These are phyloP conservation scores for Periophthalmus modestus DNA, from an alignment of 2,113 vertebrate genomes.

Conservation along the genomic window DNA sequence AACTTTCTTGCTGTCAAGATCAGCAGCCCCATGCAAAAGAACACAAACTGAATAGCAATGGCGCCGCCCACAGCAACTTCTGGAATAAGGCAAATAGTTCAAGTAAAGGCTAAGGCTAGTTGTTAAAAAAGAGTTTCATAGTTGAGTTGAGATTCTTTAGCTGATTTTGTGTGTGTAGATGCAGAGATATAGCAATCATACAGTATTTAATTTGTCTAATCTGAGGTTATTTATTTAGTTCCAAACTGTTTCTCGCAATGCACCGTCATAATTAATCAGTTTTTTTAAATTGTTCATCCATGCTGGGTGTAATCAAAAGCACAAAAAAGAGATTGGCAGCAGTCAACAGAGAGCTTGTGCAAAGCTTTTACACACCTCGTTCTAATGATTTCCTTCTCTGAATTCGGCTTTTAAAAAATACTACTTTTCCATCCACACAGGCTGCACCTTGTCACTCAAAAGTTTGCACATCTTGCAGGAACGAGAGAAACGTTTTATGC, in stretches of 20 bases:
- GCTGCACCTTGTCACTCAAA: neutral
- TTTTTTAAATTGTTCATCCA: conserved; percentile 10
- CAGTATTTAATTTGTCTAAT: neutral
- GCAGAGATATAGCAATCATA: neutral
- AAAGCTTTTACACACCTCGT: neutral
- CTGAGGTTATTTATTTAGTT: conserved; percentile 11
- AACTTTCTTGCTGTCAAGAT: too few relatives aligned
- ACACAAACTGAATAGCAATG: too few relatives aligned
- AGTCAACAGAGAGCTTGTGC: neutral
- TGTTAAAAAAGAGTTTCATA: too few relatives aligned
- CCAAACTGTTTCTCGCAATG: conserved; percentile 11
- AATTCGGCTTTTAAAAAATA: neutral
- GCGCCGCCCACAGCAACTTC: too few relatives aligned
- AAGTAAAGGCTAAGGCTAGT: neutral
- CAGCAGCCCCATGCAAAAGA: too few relatives aligned
- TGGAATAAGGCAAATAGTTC: too few relatives aligned
- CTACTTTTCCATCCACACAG: neutral
- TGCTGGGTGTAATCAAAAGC: conserved; percentile 13
- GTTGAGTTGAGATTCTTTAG: too few relatives aligned
- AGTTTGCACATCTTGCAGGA: neutral
- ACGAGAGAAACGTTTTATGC: too few relatives aligned
- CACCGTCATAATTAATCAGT: conserved; percentile 26
- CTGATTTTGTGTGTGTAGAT: neutral
- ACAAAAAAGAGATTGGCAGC: neutral
- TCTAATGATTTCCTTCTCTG: neutral